Evolutionary conservation across 2,797 vertebrate species (phyloP).

Genomic region (Gephyroberyx darwinii): DNA sequence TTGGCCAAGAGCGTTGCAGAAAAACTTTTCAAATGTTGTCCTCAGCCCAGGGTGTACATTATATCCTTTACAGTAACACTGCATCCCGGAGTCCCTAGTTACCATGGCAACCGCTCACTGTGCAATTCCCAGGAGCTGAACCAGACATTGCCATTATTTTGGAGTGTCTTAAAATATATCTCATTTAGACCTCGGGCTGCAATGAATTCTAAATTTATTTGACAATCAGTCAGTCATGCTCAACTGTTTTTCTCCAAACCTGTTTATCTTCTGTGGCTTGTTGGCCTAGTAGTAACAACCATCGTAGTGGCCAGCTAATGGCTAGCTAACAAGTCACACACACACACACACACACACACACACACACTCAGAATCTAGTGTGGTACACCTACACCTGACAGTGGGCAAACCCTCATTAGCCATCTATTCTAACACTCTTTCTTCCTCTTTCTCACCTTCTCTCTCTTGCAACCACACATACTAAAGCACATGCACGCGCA

Average conservation of each 20-base stretch:
- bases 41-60: constrained; percentile 20
- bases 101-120: constrained; percentile 40
- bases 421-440: constrained; percentile 18
- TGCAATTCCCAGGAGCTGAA: constrained; percentile 28
- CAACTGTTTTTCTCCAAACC: constrained; percentile 6
- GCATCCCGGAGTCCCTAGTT: constrained; percentile 34
- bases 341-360: constrained; percentile 5
- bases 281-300: constrained; percentile 1
- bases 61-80: constrained; percentile 20
- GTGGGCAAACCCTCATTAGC: constrained; percentile 43
- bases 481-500: not conserved
- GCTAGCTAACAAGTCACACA: constrained; percentile 18
- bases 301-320: constrained; percentile 29
- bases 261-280: constrained; percentile 5
- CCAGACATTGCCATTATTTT: constrained; percentile 33
- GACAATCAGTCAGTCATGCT: constrained; percentile 25
- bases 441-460: not conserved
- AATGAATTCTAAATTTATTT: constrained; percentile 27
- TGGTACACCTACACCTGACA: constrained; percentile 15
- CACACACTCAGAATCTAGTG: constrained; percentile 4
- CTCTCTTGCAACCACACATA: too few relatives aligned
- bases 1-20: constrained; percentile 2
- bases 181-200: constrained; percentile 25
- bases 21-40: constrained; percentile 23
- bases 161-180: constrained; percentile 8